Conservation (phyloP, 2,113 vertebrate genomes). For the Xiphophorus hellerii region DNA sequence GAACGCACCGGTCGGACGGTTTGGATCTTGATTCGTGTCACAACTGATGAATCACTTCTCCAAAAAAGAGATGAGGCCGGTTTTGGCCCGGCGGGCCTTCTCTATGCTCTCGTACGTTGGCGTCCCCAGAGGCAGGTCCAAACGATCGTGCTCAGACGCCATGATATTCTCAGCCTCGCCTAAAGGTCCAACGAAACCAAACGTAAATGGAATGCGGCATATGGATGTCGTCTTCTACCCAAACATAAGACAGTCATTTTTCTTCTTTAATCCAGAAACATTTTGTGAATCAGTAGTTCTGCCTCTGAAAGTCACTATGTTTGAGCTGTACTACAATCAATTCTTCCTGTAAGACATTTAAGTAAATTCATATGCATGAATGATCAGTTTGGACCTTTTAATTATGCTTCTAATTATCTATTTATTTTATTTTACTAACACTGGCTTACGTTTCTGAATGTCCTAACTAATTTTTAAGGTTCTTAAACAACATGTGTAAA, state of each 20-base stretch:
- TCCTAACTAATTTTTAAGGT: too few species aligned
- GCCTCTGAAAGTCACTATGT: not conserved
- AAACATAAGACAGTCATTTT: not conserved
- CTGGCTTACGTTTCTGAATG: too few species aligned
- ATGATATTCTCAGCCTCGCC: constrained; percentile 88
- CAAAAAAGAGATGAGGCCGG: constrained; percentile 68
- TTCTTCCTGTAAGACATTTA: not conserved
- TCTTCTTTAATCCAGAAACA: not conserved
- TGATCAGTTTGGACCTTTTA: not conserved
- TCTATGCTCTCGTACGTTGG: constrained; percentile 88
- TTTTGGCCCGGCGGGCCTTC: constrained; percentile 83
- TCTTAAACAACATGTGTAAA: too few species aligned
- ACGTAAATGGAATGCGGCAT: not conserved
- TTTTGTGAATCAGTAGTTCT: not conserved
- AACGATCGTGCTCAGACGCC: constrained; percentile 70
- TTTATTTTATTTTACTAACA: too few species aligned
- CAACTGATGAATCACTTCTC: constrained; percentile 79
- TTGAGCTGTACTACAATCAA: not conserved
- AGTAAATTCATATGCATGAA: not conserved
- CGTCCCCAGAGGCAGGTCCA: constrained; percentile 82
- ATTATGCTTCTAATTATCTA: not conserved
- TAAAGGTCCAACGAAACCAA: constrained; percentile 46
- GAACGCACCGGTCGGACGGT: constrained; percentile 8
- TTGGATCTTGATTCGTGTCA: not conserved
- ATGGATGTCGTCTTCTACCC: not conserved